Conservation (phyloP, 2,888 invertebrate species). For the Ethmia dodecea region DNA sequence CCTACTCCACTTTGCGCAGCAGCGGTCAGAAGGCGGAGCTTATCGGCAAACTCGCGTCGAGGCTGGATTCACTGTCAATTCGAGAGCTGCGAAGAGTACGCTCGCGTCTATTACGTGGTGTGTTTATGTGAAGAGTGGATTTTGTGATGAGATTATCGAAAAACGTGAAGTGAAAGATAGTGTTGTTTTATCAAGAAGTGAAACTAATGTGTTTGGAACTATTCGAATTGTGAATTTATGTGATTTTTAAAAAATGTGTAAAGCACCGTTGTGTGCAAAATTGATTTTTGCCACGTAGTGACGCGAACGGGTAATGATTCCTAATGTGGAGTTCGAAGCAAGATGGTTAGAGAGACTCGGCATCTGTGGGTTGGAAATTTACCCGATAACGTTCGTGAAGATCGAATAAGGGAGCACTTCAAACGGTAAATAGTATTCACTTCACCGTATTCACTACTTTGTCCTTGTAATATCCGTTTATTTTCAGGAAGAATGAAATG, state of each 20-base stretch:
- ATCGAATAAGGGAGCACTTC: constrained; percentile 97
- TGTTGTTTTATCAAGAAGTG: constrained; percentile 64
- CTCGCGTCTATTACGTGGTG: constrained; percentile 74
- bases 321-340: constrained; percentile 96
- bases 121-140: constrained; percentile 71
- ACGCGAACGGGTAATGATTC: constrained; percentile 83
- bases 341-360: constrained; percentile 99
- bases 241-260: constrained; percentile 71
- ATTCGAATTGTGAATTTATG: constrained; percentile 58
- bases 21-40: constrained; percentile 78
- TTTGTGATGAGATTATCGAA: constrained; percentile 72
- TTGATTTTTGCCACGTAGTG: constrained; percentile 79
- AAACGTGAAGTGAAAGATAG: constrained; percentile 72
- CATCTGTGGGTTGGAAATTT: constrained; percentile 99
- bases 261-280: constrained; percentile 73
- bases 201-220: constrained; percentile 55
- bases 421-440: constrained; percentile 95
- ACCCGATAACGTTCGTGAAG: constrained; percentile 99
- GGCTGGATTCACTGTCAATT: constrained; percentile 74
- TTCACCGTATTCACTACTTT: too few species aligned
- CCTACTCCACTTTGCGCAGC: constrained; percentile 76
- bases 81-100: constrained; percentile 74
- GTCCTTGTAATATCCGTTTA: too few species aligned
- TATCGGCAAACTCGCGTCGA: constrained; percentile 78
- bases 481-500: too few species aligned